Evolutionary conservation across 2,888 invertebrate species (phyloP).

Genomic region (Cerceris ruficornis): DNA sequence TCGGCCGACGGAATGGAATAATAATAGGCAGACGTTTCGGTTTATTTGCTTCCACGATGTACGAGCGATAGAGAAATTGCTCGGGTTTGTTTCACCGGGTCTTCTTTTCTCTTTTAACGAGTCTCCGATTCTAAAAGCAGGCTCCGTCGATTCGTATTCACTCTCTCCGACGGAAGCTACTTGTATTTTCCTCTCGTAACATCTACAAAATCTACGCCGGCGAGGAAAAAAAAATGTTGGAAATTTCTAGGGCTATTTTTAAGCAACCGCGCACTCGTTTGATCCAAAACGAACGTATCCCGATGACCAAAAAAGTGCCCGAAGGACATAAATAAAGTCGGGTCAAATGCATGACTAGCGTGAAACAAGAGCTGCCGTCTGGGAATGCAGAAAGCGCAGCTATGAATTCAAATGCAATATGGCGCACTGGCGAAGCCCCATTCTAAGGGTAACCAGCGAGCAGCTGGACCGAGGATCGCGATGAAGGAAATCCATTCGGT

Average conservation of each 20-base stretch:
- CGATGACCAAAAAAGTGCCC: conserved; percentile 41
- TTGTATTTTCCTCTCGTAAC: background rate
- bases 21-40: conserved; percentile 14
- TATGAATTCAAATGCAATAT: conserved; percentile 74
- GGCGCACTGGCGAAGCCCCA: conserved; percentile 26
- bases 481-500: too few species aligned
- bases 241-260: background rate
- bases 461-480: background rate
- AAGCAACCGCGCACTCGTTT: background rate
- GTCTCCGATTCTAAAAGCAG: too few species aligned
- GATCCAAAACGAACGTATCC: conserved; percentile 33
- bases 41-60: background rate
- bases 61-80: background rate
- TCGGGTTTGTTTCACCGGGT: background rate
- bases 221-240: background rate
- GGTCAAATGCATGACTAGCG: conserved; percentile 64
- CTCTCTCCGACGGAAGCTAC: too few species aligned
- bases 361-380: conserved; percentile 71
- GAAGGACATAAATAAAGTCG: conserved; percentile 63
- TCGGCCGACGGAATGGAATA: conserved; percentile 55
- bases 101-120: too few species aligned
- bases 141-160: too few species aligned
- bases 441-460: conserved; percentile 32
- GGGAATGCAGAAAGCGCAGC: conserved; percentile 75
- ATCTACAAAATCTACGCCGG: background rate